Evolutionary conservation across 1,140 invertebrate species (phyloP).

Genomic region (Cardiocondyla obscurior): DNA sequence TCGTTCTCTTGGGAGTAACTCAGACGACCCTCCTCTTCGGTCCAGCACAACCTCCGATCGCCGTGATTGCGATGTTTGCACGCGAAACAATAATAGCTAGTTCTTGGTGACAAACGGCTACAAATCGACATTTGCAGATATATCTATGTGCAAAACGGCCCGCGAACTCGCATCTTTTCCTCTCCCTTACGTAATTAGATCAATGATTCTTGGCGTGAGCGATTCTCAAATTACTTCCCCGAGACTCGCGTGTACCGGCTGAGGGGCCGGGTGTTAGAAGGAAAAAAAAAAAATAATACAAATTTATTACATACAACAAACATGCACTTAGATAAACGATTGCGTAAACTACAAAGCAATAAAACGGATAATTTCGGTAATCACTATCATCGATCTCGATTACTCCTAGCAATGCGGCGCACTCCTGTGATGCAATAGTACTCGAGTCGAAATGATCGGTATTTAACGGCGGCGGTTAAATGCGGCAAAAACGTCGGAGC

Average conservation of each 20-base stretch:
- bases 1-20: constrained; percentile 52
- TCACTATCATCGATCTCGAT: background rate
- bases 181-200: too few species aligned
- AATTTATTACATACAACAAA: background rate
- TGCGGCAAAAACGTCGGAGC: background rate
- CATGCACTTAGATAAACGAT: background rate
- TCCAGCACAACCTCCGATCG: background rate
- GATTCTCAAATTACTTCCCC: too few species aligned
- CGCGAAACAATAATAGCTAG: background rate
- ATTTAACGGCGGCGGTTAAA: too few species aligned
- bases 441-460: background rate
- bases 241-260: too few species aligned
- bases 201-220: too few species aligned
- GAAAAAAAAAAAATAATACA: background rate
- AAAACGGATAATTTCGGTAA: background rate
- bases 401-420: background rate
- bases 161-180: too few species aligned
- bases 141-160: too few species aligned
- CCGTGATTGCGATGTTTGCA: background rate
- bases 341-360: background rate
- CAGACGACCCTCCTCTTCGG: constrained; percentile 43
- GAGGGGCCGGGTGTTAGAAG: too few species aligned
- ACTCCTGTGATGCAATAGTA: background rate
- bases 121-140: background rate
- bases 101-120: background rate